These are phyloP conservation scores for Morone chrysops DNA, from an alignment of 2,113 vertebrate species.

Conservation along the genomic window DNA sequence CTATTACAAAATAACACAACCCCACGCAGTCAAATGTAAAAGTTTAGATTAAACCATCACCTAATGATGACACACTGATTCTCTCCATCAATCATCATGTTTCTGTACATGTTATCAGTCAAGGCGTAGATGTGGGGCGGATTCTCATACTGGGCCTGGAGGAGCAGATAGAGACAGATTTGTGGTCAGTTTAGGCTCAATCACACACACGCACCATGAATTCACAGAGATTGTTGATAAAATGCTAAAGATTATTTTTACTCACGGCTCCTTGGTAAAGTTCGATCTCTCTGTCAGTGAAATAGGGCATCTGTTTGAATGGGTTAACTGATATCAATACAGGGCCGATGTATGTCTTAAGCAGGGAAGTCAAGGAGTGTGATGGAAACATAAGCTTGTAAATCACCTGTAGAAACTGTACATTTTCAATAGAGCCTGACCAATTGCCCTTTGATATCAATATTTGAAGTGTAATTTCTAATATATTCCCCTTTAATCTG, in stretches of 20 bases:
- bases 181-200: too few relatives aligned
- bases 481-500: too few relatives aligned
- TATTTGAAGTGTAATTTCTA: too few relatives aligned
- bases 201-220: neutral
- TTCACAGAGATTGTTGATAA: neutral
- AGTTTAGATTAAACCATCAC: slow-evolving; percentile 46
- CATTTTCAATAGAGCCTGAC: too few relatives aligned
- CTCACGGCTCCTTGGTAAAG: slow-evolving; percentile 98
- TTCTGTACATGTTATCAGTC: slow-evolving; percentile 97
- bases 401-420: too few relatives aligned
- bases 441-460: too few relatives aligned
- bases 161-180: neutral
- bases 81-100: slow-evolving; percentile 97
- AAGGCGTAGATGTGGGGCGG: slow-evolving; percentile 97
- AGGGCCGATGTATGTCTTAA: slow-evolving; percentile 95
- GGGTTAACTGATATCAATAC: slow-evolving; percentile 98
- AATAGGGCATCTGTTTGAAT: slow-evolving; percentile 99
- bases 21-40: neutral
- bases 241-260: slow-evolving; percentile 15
- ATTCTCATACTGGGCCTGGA: slow-evolving; percentile 97
- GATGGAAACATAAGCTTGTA: neutral
- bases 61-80: slow-evolving; percentile 97
- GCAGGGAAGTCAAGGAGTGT: slow-evolving; percentile 62
- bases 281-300: slow-evolving; percentile 94
- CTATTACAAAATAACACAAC: neutral